These are phyloP conservation scores for Atta cephalotes DNA, from an alignment of 1,140 invertebrate species.

Conservation along the genomic window DNA sequence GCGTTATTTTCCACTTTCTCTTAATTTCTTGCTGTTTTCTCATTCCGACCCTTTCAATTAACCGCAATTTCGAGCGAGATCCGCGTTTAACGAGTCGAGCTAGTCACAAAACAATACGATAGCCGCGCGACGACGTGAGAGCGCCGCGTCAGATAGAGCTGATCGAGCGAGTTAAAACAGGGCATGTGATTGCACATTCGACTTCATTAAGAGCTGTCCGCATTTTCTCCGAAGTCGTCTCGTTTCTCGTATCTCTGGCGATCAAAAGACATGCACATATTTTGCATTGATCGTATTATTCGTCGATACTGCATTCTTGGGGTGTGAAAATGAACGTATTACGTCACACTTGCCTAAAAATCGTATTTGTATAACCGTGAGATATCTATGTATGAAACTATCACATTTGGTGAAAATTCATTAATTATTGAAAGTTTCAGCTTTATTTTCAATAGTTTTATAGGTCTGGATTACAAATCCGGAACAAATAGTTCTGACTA, in stretches of 20 bases:
- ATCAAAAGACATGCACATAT: neutral
- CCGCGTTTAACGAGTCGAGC: conserved; percentile 43
- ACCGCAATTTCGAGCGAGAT: conserved; percentile 50
- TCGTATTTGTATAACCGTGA: conserved; percentile 5
- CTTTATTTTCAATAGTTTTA: no score
- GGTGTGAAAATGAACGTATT: conserved; percentile 17
- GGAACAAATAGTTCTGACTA: no score
- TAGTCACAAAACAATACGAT: conserved; percentile 14
- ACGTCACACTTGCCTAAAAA: conserved; percentile 6
- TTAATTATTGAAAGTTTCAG: no score
- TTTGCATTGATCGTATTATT: neutral
- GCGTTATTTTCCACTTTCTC: conserved; percentile 39
- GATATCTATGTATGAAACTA: no score
- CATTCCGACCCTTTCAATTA: conserved; percentile 48
- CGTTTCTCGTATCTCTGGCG: neutral
- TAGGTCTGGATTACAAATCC: no score
- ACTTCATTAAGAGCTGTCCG: neutral
- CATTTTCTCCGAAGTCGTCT: neutral
- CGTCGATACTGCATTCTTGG: conserved; percentile 4
- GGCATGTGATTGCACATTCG: conserved; percentile 9
- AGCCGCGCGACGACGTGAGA: neutral
- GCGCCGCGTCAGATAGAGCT: neutral
- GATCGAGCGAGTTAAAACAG: conserved; percentile 49
- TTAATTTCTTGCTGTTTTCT: conserved; percentile 31
- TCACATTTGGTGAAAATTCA: no score